Evolutionary conservation across 1,140 invertebrate genomes (phyloP).

Genomic region (Arion vulgaris): DNA sequence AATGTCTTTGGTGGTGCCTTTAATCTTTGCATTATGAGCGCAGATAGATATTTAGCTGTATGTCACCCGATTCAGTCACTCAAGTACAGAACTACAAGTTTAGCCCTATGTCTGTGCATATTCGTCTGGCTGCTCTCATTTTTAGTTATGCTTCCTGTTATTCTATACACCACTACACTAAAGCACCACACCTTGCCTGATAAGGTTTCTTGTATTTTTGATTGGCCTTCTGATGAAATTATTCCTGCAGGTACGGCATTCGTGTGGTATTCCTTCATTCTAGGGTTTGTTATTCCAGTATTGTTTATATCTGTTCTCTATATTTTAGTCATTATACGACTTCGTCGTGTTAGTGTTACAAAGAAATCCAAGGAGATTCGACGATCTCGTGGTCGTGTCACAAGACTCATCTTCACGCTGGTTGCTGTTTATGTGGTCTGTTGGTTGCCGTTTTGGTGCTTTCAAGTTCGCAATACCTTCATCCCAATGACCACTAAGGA

Average conservation of each 20-base stretch:
- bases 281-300: slow-evolving; percentile 94
- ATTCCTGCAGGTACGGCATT: slow-evolving; percentile 68
- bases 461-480: slow-evolving; percentile 74
- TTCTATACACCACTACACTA: slow-evolving; percentile 85
- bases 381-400: slow-evolving; percentile 91
- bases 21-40: slow-evolving; percentile 94
- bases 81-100: slow-evolving; percentile 73
- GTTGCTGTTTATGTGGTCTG: slow-evolving; percentile 96
- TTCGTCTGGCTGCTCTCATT: slow-evolving; percentile 73
- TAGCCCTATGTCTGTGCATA: slow-evolving; percentile 69
- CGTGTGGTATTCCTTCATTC: slow-evolving; percentile 86
- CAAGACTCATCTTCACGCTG: slow-evolving; percentile 93
- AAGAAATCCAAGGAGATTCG: slow-evolving; percentile 91
- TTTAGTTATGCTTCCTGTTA: slow-evolving; percentile 84
- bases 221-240: slow-evolving; percentile 63
- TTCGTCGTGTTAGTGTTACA: slow-evolving; percentile 75
- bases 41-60: slow-evolving; percentile 95
- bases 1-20: slow-evolving; percentile 97
- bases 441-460: slow-evolving; percentile 97
- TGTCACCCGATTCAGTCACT: slow-evolving; percentile 94
- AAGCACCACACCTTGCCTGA: slow-evolving; percentile 46
- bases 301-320: slow-evolving; percentile 96
- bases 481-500: not conserved
- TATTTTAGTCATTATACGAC: slow-evolving; percentile 90
- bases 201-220: slow-evolving; percentile 59